Evolutionary conservation across 1,140 invertebrate genomes (phyloP), one percentile per base, ranked within the genome.

Genomic region (Drosophila bocki): DNA sequence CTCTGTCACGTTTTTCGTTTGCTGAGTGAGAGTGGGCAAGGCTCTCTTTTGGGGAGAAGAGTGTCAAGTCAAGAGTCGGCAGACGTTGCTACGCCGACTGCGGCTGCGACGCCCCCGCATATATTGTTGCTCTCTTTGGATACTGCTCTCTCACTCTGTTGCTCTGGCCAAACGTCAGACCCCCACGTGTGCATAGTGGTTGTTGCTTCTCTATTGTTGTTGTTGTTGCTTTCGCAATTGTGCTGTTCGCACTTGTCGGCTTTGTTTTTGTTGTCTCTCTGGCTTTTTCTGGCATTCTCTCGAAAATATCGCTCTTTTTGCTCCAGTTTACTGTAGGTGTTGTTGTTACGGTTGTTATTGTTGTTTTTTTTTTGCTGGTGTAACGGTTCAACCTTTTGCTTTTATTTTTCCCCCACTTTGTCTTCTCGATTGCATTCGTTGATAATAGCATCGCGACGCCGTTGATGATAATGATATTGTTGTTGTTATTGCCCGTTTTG

Each of bases 1-100:
- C 81, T 67, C 70, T 85, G 85, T 88, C 84, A 88, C 84, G 85
- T 90, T 88, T 88, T 88, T 88, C 77, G 45, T 57, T 62, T 68
- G 56, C 64, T 57, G 51, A 42, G 63, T 45, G 56, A 75, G 77
- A 76, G 54, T 70, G 51, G 37, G 70, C 39, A 37, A 26, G 26
- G 41, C 48, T 37, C 67, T 70, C 39, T 68, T 33, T 54, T 69
- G 19, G 71, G 35, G 57, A 37, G 17, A 22, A 63, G 42, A 37
- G 33, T 15, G 19, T 22, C 29, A 61, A 41, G 57, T 33, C 50
- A 68, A 51, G 51, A 63, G 62, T 76, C 64, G 59, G 81, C 60
- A 83, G 80, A 80, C 64, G 67, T 63, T 47, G 56, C 63, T 51
- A 78, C 82, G 82, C 54, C 62, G 72, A 63, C 76, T 41, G 42